Evolutionary conservation across 2,888 invertebrate genomes (phyloP).

Genomic region (Nemotelus pantherinus): DNA sequence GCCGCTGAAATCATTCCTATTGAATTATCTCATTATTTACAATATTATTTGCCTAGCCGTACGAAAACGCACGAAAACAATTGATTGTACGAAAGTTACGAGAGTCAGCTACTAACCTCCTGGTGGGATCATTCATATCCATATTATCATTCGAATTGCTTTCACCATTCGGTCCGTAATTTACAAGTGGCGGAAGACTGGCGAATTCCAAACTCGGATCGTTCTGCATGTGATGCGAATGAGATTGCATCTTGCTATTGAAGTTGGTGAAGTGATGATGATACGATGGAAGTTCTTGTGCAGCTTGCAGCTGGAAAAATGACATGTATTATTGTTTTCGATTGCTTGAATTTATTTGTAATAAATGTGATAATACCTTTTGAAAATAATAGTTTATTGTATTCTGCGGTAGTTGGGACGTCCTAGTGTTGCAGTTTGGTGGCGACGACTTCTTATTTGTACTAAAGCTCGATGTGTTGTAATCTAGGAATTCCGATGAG

Average conservation of each 20-base stretch:
- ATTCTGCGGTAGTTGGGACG: slow-evolving; percentile 26
- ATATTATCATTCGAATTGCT: slow-evolving; percentile 44
- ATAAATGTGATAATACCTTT: slow-evolving; percentile 16
- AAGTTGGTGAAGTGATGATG: slow-evolving; percentile 36
- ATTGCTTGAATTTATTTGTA: not conserved
- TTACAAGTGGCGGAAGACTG: slow-evolving; percentile 78
- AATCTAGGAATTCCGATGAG: slow-evolving; percentile 63
- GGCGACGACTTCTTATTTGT: slow-evolving; percentile 49
- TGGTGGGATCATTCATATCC: slow-evolving; percentile 46
- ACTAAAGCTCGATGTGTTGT: slow-evolving; percentile 59
- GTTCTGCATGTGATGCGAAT: slow-evolving; percentile 48
- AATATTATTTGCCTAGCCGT: not conserved
- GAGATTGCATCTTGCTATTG: slow-evolving; percentile 45
- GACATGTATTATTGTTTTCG: not conserved
- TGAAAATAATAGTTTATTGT: slow-evolving; percentile 35
- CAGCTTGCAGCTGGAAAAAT: slow-evolving; percentile 27
- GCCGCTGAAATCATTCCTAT: too few species aligned
- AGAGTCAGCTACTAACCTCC: slow-evolving; percentile 43
- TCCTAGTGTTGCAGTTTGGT: slow-evolving; percentile 1
- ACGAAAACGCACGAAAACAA: not conserved
- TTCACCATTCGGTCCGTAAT: slow-evolving; percentile 59
- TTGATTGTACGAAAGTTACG: not conserved
- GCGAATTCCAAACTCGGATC: slow-evolving; percentile 68
- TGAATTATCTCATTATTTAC: too few species aligned
- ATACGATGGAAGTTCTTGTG: slow-evolving; percentile 41